These are phyloP conservation scores for Oscheius sp. DNA, from an alignment of 1,140 invertebrate genomes.

Conservation along the genomic window DNA sequence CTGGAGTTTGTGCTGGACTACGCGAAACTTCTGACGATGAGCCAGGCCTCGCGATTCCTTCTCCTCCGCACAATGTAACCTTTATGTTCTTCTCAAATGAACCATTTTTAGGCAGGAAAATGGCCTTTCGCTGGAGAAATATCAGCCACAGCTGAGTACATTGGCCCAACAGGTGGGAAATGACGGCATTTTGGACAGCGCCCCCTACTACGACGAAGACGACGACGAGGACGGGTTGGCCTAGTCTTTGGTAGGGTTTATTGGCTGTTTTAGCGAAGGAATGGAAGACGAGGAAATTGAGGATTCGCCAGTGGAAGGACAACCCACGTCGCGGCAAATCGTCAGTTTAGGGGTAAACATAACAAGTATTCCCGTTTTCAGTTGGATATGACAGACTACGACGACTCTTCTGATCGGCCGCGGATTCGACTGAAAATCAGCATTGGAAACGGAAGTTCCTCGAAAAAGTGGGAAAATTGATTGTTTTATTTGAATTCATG, in stretches of 20 bases:
- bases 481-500: no score
- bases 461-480: conserved; percentile 7
- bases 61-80: conserved; percentile 68
- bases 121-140: neutral
- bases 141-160: conserved; percentile 5
- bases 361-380: neutral
- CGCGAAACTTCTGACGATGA: conserved; percentile 63
- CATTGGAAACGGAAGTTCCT: neutral
- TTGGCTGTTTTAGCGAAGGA: neutral
- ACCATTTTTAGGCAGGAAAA: neutral
- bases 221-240: conserved; percentile 1
- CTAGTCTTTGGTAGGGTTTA: no score
- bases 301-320: conserved; percentile 27
- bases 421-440: conserved; percentile 12
- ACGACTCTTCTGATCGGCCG: neutral
- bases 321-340: conserved; percentile 8
- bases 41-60: conserved; percentile 66
- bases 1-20: conserved; percentile 62
- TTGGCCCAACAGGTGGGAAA: conserved; percentile 7
- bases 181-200: neutral
- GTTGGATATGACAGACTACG: neutral
- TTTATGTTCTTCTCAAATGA: neutral
- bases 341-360: neutral
- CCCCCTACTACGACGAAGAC: neutral
- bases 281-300: conserved; percentile 16